Percentiles rank a stretch among this genome's conserved stretches.
phyloP scores from a whole-genome alignment of 1,140 invertebrate genomes.

The Heliconius congener region DNA sequence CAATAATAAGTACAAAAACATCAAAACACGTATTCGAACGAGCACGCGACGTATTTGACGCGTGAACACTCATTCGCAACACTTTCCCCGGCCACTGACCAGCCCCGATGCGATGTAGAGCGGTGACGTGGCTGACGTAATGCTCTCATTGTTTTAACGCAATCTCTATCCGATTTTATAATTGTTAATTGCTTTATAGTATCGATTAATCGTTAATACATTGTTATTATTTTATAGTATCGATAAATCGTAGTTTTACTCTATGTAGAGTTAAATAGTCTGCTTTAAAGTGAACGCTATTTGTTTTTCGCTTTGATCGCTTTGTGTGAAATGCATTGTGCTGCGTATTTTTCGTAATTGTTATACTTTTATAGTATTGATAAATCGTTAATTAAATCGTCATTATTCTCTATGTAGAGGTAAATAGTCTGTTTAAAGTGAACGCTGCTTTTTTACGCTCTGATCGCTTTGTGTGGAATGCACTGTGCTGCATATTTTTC shows the following conservation, averaged over 20 bases:
- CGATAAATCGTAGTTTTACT: not conserved
- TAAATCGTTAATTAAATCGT: not conserved
- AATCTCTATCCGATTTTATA: constrained; percentile 9
- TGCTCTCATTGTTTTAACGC: constrained; percentile 39
- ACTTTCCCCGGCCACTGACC: constrained; percentile 48
- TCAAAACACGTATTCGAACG: not conserved
- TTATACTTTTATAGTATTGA: no score
- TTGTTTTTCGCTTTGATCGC: no score
- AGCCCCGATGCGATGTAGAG: constrained; percentile 50
- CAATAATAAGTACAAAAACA: not conserved
- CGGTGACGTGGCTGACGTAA: constrained; percentile 48
- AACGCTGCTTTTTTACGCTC: no score
- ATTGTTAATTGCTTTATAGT: not conserved
- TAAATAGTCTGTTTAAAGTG: no score
- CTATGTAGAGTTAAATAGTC: not conserved
- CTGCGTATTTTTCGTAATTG: no score
- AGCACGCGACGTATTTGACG: constrained; percentile 41
- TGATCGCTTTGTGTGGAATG: not conserved
- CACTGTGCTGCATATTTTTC: not conserved
- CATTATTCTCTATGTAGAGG: not conserved
- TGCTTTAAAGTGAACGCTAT: not conserved
- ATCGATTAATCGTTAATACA: not conserved
- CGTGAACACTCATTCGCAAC: constrained; percentile 41
- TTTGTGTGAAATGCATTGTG: no score
- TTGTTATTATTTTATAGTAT: not conserved